These are phyloP conservation scores for Crotalus viridis DNA, from an alignment of 2,113 vertebrate species.

Conservation along the genomic window DNA sequence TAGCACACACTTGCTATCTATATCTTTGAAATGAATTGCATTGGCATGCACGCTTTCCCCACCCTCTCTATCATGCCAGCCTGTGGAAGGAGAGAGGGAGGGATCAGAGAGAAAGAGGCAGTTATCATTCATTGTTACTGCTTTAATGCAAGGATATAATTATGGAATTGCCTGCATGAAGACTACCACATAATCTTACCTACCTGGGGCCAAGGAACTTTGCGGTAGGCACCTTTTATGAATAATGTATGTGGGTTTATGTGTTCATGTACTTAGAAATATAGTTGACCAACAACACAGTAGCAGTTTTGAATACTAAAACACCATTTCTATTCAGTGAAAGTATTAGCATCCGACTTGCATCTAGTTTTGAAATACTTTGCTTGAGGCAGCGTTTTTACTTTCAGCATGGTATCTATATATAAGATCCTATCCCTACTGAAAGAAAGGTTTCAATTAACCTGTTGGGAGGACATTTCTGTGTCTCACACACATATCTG, in stretches of 20 bases:
- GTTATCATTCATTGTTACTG: conserved; percentile 35
- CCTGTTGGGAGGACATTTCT: neutral
- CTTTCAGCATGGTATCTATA: neutral
- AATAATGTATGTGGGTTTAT: neutral
- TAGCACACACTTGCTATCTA: conserved; percentile 17
- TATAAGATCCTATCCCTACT: neutral
- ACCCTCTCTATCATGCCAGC: conserved; percentile 24
- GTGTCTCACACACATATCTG: neutral
- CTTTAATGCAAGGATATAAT: conserved; percentile 5
- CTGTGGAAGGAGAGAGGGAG: neutral
- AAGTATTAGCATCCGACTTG: neutral
- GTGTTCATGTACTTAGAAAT: neutral
- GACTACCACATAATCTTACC: neutral
- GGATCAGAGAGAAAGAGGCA: conserved; percentile 22
- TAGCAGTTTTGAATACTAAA: neutral
- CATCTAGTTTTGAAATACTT: neutral
- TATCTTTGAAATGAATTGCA: conserved; percentile 29
- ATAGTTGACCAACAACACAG: neutral
- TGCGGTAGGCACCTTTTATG: neutral
- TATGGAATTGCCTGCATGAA: conserved; percentile 1
- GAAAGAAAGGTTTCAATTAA: neutral
- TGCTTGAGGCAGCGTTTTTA: neutral
- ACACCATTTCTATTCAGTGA: neutral
- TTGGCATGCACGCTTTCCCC: conserved; percentile 27
- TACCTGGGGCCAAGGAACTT: neutral